phyloP scores from a whole-genome alignment of 2,113 vertebrate genomes.

The Callipepla squamata region DNA sequence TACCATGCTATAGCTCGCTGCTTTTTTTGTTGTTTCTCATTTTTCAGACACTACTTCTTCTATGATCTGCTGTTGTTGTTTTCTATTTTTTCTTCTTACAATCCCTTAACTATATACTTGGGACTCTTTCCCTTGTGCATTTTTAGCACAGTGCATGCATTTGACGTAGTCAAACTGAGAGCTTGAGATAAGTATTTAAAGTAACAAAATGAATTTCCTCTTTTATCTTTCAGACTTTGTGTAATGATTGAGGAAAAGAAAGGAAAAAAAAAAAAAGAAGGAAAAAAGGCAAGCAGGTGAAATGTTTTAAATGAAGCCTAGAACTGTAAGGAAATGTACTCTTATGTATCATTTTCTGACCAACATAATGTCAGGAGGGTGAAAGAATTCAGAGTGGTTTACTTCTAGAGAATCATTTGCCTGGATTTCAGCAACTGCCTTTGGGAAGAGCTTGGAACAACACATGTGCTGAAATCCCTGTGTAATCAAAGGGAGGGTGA shows the following conservation, averaged over 20 bases:
- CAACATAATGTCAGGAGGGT: neutral
- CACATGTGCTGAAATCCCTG: neutral
- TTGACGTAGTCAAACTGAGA: slow-evolving; percentile 39
- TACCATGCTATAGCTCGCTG: slow-evolving; percentile 61
- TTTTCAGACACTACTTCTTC: slow-evolving; percentile 67
- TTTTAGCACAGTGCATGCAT: slow-evolving; percentile 33
- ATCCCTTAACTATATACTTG: slow-evolving; percentile 48
- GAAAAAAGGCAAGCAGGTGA: neutral
- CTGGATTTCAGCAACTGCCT: neutral
- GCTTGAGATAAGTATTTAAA: slow-evolving; percentile 62
- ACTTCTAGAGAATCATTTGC: neutral
- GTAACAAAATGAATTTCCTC: slow-evolving; percentile 54
- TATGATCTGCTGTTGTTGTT: slow-evolving; percentile 59
- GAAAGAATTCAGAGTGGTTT: neutral
- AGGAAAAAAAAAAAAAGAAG: neutral
- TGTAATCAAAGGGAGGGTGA: neutral
- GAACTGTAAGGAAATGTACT: neutral
- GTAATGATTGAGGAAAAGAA: slow-evolving; percentile 21
- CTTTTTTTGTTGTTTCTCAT: slow-evolving; percentile 64
- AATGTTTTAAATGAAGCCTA: neutral
- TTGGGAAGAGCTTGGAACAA: neutral
- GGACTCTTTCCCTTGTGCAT: slow-evolving; percentile 65
- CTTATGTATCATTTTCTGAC: neutral
- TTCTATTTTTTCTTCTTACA: slow-evolving; percentile 59
- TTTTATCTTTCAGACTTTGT: slow-evolving; percentile 63